Conservation (phyloP, 2,888 invertebrate genomes). For the Drosophila greeni region DNA sequence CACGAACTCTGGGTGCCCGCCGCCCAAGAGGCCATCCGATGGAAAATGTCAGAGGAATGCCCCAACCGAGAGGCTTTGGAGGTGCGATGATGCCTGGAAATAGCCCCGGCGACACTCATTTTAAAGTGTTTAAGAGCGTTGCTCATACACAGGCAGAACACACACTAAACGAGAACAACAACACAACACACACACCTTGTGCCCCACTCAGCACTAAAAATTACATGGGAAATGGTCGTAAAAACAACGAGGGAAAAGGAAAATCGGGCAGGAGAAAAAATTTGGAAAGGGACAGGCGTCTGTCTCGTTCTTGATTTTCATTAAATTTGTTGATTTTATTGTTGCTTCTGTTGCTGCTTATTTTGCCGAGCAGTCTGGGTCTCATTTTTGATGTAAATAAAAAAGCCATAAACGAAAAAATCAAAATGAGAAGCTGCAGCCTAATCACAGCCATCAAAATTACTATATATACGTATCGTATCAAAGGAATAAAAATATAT, state of each 20-base stretch:
- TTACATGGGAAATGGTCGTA: constrained; percentile 67
- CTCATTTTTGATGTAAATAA: constrained; percentile 54
- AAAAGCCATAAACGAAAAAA: constrained; percentile 53
- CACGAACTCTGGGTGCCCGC: constrained; percentile 14
- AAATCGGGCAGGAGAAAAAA: background rate
- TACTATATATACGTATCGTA: constrained; percentile 18
- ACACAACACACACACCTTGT: constrained; percentile 51
- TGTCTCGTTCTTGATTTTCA: constrained; percentile 59
- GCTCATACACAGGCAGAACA: constrained; percentile 25
- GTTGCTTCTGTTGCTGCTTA: constrained; percentile 44
- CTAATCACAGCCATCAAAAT: constrained; percentile 38
- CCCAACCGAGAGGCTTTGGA: constrained; percentile 17
- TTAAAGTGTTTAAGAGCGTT: constrained; percentile 65
- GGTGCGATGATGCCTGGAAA: constrained; percentile 46
- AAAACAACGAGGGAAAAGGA: constrained; percentile 41
- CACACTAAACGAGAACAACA: constrained; percentile 36
- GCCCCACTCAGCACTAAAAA: constrained; percentile 65
- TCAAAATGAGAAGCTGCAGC: constrained; percentile 39
- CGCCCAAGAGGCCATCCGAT: constrained; percentile 12
- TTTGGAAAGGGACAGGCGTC: constrained; percentile 8
- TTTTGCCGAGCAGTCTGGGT: constrained; percentile 42
- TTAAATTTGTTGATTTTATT: constrained; percentile 66
- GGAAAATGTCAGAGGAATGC: constrained; percentile 33
- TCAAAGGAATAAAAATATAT: constrained; percentile 34
- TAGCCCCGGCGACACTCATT: constrained; percentile 61